Evolutionary conservation across 2,113 vertebrate genomes (phyloP).

Genomic region (Uria aalge): DNA sequence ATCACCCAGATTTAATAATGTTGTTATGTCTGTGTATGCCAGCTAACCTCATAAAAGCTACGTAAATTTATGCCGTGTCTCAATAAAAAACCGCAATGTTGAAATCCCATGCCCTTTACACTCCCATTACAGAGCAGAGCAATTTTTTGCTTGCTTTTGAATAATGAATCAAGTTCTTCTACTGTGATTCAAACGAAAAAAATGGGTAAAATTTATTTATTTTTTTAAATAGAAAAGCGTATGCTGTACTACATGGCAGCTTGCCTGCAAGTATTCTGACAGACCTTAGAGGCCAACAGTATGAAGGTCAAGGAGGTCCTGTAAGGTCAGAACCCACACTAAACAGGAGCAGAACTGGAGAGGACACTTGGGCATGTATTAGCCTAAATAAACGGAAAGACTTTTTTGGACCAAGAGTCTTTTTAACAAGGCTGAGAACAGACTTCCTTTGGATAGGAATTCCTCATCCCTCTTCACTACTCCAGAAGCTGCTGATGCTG

Average conservation of each 20-base stretch:
- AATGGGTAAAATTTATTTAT: background rate
- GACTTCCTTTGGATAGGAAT: background rate
- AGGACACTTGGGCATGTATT: background rate
- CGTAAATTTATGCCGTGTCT: background rate
- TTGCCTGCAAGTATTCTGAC: background rate
- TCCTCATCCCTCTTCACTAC: background rate
- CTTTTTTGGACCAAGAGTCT: background rate
- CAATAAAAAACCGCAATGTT: background rate
- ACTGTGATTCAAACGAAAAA: background rate
- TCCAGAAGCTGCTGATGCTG: background rate
- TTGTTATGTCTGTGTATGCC: background rate
- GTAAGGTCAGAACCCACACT: background rate
- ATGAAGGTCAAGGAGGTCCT: rapidly evolving
- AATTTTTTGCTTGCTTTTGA: background rate
- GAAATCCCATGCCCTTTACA: background rate
- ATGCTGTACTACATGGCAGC: background rate
- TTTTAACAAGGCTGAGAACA: background rate
- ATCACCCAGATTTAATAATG: background rate
- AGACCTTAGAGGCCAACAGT: background rate
- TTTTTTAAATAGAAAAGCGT: background rate
- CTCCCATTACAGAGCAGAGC: background rate
- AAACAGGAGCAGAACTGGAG: background rate
- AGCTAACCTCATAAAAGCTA: background rate
- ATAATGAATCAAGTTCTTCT: background rate
- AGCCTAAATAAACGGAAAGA: background rate